Conservation (phyloP, 2,113 vertebrate genomes). For the Heloderma charlesbogerti region DNA sequence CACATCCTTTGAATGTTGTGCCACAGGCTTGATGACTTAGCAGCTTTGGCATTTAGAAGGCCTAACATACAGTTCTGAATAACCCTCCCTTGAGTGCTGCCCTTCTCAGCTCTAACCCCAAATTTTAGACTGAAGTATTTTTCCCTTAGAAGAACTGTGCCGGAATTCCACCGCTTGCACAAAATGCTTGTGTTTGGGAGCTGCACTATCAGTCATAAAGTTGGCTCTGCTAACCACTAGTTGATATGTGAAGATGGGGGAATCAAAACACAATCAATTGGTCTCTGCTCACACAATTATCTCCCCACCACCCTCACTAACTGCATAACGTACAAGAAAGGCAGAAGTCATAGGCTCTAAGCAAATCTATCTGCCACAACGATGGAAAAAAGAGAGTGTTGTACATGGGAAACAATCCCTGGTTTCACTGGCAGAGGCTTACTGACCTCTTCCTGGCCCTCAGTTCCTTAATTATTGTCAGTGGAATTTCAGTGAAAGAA, state of each 20-base stretch:
- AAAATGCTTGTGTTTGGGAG: slow-evolving; percentile 70
- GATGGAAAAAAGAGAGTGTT: slow-evolving; percentile 93
- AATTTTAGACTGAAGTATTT: slow-evolving; percentile 67
- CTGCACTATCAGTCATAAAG: slow-evolving; percentile 77
- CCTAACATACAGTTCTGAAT: slow-evolving; percentile 65
- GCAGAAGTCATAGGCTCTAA: slow-evolving; percentile 85
- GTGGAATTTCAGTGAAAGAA: slow-evolving; percentile 89
- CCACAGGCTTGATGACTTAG: slow-evolving; percentile 76
- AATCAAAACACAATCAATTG: slow-evolving; percentile 80
- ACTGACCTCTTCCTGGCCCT: slow-evolving; percentile 92
- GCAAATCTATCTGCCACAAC: slow-evolving; percentile 86
- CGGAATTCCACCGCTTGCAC: slow-evolving; percentile 46
- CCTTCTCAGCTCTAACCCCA: slow-evolving; percentile 65
- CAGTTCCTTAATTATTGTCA: slow-evolving; percentile 90
- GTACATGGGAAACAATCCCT: slow-evolving; percentile 92
- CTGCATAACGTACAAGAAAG: slow-evolving; percentile 83
- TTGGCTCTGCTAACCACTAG: slow-evolving; percentile 62
- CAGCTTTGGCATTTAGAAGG: slow-evolving; percentile 81
- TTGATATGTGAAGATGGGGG: slow-evolving; percentile 64
- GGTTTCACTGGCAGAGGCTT: slow-evolving; percentile 88
- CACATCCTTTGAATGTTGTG: slow-evolving; percentile 51
- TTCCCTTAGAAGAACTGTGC: slow-evolving; percentile 56
- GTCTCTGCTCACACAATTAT: slow-evolving; percentile 77
- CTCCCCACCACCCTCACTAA: slow-evolving; percentile 69
- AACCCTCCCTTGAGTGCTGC: slow-evolving; percentile 52